A percentile compares a stretch with the other conserved stretches of the same genome.
phyloP scores from a whole-genome alignment of 2,888 invertebrate species.

The Chalcis sispes region DNA sequence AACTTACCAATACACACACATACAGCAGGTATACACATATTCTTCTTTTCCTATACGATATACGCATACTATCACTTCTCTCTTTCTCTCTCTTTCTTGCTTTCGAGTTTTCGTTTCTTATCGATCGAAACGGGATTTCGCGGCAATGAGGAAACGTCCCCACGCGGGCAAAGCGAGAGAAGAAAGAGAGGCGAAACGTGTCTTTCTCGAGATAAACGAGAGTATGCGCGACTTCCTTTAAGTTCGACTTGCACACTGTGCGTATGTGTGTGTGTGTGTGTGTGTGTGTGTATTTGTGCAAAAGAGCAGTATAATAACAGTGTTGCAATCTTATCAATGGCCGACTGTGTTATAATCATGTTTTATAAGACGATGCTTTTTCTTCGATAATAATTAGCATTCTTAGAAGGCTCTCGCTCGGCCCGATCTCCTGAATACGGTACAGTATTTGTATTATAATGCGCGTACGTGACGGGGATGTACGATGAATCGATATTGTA shows the following conservation, averaged over 20 bases:
- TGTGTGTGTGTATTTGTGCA: too few relatives aligned
- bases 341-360: conserved; percentile 40
- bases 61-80: conserved; percentile 6
- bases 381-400: conserved; percentile 39
- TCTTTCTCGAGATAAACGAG: conserved; percentile 36
- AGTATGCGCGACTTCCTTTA: conserved; percentile 20
- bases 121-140: conserved; percentile 61
- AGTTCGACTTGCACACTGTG: too few relatives aligned
- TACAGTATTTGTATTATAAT: conserved; percentile 3
- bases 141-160: conserved; percentile 67
- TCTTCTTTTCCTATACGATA: conserved; percentile 13
- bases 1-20: background rate
- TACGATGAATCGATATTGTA: too few relatives aligned
- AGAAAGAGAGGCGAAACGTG: background rate
- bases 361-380: conserved; percentile 32
- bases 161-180: conserved; percentile 6
- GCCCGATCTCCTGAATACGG: background rate
- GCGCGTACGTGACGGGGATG: background rate
- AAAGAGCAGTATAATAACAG: conserved; percentile 25
- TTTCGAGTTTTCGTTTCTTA: conserved; percentile 31
- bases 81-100: conserved; percentile 60
- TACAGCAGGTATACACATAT: background rate
- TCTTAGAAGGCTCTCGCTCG: conserved; percentile 10
- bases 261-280: too few relatives aligned
- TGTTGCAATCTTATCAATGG: conserved; percentile 48